Conservation (phyloP, 2,113 vertebrate species). For the Camelus dromedarius region DNA sequence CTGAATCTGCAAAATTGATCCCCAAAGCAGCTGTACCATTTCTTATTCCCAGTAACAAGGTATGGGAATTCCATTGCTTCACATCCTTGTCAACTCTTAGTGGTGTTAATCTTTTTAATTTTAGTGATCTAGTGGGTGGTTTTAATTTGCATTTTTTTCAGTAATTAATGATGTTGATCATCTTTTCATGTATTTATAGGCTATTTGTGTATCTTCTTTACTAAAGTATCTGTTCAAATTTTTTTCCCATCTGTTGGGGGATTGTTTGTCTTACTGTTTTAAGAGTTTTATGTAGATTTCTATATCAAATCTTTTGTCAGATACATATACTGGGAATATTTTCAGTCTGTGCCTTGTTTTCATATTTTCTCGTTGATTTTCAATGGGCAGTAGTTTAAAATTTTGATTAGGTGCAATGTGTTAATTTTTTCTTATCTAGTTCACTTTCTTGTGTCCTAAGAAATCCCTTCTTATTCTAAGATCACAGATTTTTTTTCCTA, state of each 20-base stretch:
- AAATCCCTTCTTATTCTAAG: not conserved
- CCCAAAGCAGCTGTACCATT: not conserved
- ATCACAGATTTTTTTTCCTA: not conserved
- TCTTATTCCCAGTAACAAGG: not conserved
- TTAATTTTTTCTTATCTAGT: constrained; percentile 3
- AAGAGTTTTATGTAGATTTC: not conserved
- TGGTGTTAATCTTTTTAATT: not conserved
- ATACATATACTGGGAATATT: not conserved
- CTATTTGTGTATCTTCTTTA: not conserved
- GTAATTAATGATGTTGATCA: not conserved
- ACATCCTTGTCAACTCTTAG: not conserved
- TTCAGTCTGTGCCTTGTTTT: not conserved
- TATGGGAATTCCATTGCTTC: not conserved
- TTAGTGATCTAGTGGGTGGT: not conserved
- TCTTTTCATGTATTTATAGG: not conserved
- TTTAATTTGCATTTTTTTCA: constrained; percentile 12
- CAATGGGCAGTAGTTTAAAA: not conserved
- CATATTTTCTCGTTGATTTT: constrained; percentile 14
- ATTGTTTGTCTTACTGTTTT: not conserved
- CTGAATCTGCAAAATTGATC: constrained; percentile 16
- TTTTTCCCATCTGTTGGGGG: not conserved
- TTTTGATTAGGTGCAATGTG: not conserved
- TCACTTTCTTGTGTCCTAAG: constrained; percentile 20
- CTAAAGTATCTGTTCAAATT: not conserved
- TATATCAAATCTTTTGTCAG: not conserved